A percentile compares a stretch with the other conserved stretches of the same genome.
Evolutionary conservation across 1,140 invertebrate genomes (phyloP).

Genomic region (Bombus pyrosoma): DNA sequence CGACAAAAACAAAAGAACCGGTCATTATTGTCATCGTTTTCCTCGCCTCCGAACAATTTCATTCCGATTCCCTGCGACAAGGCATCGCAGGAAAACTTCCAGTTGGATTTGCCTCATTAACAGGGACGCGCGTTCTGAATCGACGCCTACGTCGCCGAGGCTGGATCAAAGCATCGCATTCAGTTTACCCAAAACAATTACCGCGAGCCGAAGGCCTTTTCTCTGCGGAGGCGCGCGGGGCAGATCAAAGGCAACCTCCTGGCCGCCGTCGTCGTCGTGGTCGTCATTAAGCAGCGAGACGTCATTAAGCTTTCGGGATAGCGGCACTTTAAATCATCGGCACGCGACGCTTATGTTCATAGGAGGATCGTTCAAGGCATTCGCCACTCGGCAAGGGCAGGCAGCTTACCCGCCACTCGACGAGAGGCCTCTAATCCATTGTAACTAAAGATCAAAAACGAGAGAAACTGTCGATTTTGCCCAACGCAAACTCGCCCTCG

Average conservation of each 20-base stretch:
- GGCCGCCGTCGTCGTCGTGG: not conserved
- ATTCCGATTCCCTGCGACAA: not conserved
- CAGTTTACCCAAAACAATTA: constrained; percentile 69
- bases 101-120: constrained; percentile 62
- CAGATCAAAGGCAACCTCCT: constrained; percentile 53
- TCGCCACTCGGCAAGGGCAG: not conserved
- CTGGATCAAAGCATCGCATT: constrained; percentile 62
- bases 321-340: constrained; percentile 59
- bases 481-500: constrained; percentile 22
- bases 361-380: constrained; percentile 41
- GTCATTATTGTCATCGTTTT: constrained; percentile 45
- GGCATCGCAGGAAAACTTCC: constrained; percentile 21
- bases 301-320: constrained; percentile 64
- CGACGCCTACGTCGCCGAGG: constrained; percentile 36
- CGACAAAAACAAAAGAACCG: constrained; percentile 18
- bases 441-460: constrained; percentile 66
- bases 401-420: constrained; percentile 13
- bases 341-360: constrained; percentile 45
- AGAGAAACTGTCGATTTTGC: constrained; percentile 59
- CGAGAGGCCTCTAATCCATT: constrained; percentile 51
- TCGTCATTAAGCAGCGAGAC: constrained; percentile 63
- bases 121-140: constrained; percentile 49
- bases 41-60: constrained; percentile 51
- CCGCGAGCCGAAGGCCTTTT: constrained; percentile 56
- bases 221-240: constrained; percentile 37